Evolutionary conservation across 2,113 vertebrate species (phyloP).

Genomic region (Ptilorrhoa leucosticta): DNA sequence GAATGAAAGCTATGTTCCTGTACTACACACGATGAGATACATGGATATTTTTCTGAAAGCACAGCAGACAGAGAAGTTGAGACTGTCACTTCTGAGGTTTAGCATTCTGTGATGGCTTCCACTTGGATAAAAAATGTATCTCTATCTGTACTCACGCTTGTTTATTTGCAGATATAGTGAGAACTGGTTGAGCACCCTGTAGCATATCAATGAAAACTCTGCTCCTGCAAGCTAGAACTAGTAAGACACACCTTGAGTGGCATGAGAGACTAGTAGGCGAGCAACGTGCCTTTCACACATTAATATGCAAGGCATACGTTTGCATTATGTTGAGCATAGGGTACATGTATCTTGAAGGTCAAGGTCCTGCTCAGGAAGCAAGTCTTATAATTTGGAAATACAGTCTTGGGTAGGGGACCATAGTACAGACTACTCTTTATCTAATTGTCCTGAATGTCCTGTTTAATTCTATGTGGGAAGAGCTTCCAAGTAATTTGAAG

Average conservation of each 20-base stretch:
- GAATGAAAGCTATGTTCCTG: neutral
- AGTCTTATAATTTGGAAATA: neutral
- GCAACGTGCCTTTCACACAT: neutral
- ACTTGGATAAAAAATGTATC: neutral
- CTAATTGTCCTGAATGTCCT: neutral
- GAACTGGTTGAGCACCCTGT: slow-evolving; percentile 21
- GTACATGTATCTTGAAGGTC: neutral
- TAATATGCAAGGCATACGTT: neutral
- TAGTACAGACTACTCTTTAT: neutral
- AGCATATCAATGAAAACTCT: slow-evolving; percentile 50
- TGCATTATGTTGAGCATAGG: neutral
- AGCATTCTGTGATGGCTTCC: neutral
- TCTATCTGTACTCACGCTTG: neutral
- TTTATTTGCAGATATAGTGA: slow-evolving; percentile 28
- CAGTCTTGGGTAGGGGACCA: neutral
- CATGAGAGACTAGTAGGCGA: slow-evolving; percentile 55
- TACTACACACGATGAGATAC: neutral
- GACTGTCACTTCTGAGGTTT: neutral
- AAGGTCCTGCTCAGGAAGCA: neutral
- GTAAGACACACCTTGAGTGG: slow-evolving; percentile 44
- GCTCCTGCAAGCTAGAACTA: slow-evolving; percentile 45
- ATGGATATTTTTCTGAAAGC: neutral
- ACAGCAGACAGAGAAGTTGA: neutral
- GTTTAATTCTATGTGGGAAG: neutral
- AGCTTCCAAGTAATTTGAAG: slow-evolving; percentile 16